These are phyloP conservation scores for Geotrupes spiniger DNA, from an alignment of 2,888 invertebrate genomes.

Conservation along the genomic window DNA sequence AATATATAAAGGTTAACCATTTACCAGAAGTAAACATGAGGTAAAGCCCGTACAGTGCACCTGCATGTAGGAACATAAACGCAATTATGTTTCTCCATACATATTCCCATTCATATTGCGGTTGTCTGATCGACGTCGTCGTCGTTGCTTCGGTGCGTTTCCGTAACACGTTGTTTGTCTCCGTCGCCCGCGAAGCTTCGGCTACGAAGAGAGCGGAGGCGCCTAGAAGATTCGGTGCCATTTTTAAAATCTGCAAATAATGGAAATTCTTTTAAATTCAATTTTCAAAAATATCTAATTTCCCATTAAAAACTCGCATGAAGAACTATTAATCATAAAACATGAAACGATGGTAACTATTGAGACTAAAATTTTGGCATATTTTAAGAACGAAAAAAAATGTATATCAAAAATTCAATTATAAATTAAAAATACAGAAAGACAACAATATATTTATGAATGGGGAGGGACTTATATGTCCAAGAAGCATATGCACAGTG, in stretches of 20 bases:
- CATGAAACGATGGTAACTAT: too few species aligned
- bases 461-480: too few species aligned
- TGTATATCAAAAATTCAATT: too few species aligned
- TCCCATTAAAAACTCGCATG: too few species aligned
- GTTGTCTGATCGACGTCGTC: conserved; percentile 1
- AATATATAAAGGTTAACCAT: conserved; percentile 54
- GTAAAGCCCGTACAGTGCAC: conserved; percentile 63
- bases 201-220: conserved; percentile 56
- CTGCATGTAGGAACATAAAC: conserved; percentile 68
- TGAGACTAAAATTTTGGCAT: too few species aligned
- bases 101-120: conserved; percentile 58
- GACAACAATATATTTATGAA: too few species aligned
- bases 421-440: too few species aligned
- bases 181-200: conserved; percentile 44
- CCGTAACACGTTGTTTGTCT: conserved; percentile 5
- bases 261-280: too few species aligned
- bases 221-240: conserved; percentile 64
- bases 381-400: too few species aligned
- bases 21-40: conserved; percentile 53
- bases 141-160: conserved; percentile 3
- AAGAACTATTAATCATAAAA: too few species aligned
- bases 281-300: too few species aligned
- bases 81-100: conserved; percentile 78
- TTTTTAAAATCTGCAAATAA: conserved; percentile 36
- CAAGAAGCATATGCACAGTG: too few species aligned